Percentiles rank a stretch among this genome's conserved stretches.
Conservation (phyloP, 2,113 vertebrate species). For the Festucalex cinctus region DNA sequence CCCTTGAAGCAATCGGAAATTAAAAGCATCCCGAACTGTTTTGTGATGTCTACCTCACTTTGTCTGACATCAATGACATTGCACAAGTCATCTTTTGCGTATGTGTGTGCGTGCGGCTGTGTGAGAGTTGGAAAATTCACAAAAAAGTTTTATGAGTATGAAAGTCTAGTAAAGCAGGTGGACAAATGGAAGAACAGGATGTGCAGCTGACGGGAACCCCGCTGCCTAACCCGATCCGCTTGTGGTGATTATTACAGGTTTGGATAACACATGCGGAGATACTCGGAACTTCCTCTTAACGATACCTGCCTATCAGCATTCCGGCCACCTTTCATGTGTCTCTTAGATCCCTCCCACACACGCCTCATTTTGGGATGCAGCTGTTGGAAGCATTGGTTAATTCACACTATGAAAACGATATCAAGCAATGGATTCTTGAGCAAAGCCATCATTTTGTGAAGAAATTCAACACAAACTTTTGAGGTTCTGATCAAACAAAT, state of each 20-base stretch:
- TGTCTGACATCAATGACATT: neutral
- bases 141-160: slow-evolving; percentile 60
- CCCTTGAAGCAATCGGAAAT: neutral
- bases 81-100: neutral
- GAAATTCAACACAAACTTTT: slow-evolving; percentile 1
- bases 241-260: slow-evolving; percentile 33
- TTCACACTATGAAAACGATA: neutral
- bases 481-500: slow-evolving; percentile 32
- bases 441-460: neutral
- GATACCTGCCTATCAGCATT: slow-evolving; percentile 50
- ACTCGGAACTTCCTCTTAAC: slow-evolving; percentile 41
- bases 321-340: slow-evolving; percentile 37
- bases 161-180: slow-evolving; percentile 66
- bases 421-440: neutral
- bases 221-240: slow-evolving; percentile 12
- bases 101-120: slow-evolving; percentile 8
- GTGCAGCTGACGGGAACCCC: slow-evolving; percentile 31
- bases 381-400: slow-evolving; percentile 29
- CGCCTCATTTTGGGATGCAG: slow-evolving; percentile 36
- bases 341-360: slow-evolving; percentile 18
- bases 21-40: neutral
- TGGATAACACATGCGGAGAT: slow-evolving; percentile 52
- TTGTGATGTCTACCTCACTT: neutral
- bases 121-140: slow-evolving; percentile 37
- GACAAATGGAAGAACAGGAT: slow-evolving; percentile 51